phyloP scores from a whole-genome alignment of 2,888 invertebrate species.

The Dicranocentrus wangi region DNA sequence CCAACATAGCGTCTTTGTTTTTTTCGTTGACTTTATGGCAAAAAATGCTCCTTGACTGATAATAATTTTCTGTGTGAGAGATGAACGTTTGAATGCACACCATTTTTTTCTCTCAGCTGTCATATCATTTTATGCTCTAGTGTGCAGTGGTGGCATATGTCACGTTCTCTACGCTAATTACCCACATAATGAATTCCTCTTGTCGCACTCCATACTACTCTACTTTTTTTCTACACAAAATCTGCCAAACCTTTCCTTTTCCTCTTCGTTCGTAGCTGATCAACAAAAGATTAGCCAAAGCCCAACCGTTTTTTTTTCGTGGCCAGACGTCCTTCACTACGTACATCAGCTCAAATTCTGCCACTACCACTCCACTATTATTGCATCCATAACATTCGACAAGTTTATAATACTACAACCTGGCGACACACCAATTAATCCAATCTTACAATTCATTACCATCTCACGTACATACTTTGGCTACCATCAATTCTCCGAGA shows the following conservation, averaged over 20 bases:
- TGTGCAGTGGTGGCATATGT: conserved; percentile 69
- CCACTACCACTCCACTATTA: too few relatives aligned
- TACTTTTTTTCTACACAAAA: too few relatives aligned
- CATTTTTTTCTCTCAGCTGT: conserved; percentile 31
- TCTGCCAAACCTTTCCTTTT: too few relatives aligned
- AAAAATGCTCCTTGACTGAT: conserved; percentile 24
- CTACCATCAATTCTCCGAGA: background rate
- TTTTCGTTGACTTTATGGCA: conserved; percentile 4
- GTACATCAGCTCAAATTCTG: too few relatives aligned
- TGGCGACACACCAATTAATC: too few relatives aligned
- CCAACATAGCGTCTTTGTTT: background rate
- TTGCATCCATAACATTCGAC: background rate
- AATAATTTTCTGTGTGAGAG: conserved; percentile 6
- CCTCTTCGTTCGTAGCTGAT: too few relatives aligned
- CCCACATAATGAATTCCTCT: conserved; percentile 72
- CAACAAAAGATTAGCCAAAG: too few relatives aligned
- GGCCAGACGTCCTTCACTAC: too few relatives aligned
- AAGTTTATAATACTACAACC: too few relatives aligned
- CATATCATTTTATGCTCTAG: conserved; percentile 58
- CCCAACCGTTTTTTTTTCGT: too few relatives aligned
- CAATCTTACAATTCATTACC: too few relatives aligned
- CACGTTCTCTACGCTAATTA: conserved; percentile 73
- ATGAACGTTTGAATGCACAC: background rate
- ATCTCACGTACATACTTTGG: background rate
- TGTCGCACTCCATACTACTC: conserved; percentile 27